phyloP scores from a whole-genome alignment of 2,797 vertebrate species.

The Pipistrellus nathusii region DNA sequence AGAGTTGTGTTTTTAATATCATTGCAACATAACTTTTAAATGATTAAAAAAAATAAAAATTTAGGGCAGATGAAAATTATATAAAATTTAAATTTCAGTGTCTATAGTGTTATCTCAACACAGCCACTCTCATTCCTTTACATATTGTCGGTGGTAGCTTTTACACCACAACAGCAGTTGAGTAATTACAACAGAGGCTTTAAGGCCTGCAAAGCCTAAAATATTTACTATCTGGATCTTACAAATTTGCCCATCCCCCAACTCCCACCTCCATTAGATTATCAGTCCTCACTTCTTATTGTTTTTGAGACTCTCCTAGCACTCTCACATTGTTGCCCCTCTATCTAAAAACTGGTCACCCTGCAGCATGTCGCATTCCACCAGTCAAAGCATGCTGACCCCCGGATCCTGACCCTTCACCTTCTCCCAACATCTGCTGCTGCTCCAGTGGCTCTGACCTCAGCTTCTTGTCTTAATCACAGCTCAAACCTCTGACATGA shows the following conservation, averaged over 20 bases:
- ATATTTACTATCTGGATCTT: not conserved
- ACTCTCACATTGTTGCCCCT: not conserved
- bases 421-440: not conserved
- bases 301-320: not conserved
- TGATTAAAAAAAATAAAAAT: not conserved
- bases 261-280: not conserved
- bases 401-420: not conserved
- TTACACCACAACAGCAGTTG: not conserved
- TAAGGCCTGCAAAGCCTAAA: not conserved
- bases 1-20: slow-evolving; percentile 3
- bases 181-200: not conserved
- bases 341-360: not conserved
- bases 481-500: not conserved
- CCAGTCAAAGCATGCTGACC: not conserved
- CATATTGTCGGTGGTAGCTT: not conserved
- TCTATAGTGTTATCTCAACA: not conserved
- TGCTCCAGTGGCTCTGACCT: not conserved
- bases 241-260: not conserved
- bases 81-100: not conserved
- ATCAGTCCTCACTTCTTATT: not conserved
- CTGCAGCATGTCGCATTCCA: not conserved
- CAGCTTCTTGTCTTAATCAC: slow-evolving; percentile 8
- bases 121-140: not conserved
- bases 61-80: not conserved
- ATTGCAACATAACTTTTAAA: not conserved